Percentiles rank a stretch among this genome's conserved stretches.
These are phyloP conservation scores for Aegithalos caudatus DNA, from an alignment of 2,113 vertebrate species.

Conservation along the genomic window DNA sequence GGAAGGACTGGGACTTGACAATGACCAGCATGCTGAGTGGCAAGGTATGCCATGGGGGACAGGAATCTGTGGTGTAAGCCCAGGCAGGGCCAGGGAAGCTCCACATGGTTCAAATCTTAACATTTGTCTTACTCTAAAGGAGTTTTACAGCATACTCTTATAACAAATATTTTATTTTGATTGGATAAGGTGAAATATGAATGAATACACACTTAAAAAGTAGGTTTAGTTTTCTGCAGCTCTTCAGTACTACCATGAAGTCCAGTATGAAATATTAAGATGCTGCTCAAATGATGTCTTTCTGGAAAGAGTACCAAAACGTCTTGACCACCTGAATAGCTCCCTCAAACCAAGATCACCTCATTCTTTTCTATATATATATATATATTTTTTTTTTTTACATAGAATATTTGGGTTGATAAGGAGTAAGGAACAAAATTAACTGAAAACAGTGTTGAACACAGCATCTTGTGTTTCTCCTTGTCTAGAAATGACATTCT, in stretches of 20 bases:
- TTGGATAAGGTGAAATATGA: background rate
- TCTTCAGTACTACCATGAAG: background rate
- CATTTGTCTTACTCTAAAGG: background rate
- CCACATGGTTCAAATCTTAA: background rate
- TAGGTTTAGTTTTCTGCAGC: background rate
- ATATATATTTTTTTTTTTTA: too few relatives aligned
- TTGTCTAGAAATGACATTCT: background rate
- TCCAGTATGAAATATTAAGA: background rate
- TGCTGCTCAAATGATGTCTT: background rate
- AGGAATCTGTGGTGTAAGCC: background rate
- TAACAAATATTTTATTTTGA: background rate
- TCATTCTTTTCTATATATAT: background rate
- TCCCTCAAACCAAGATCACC: background rate
- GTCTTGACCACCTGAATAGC: background rate
- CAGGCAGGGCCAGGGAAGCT: background rate
- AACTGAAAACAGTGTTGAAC: background rate
- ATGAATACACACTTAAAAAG: background rate
- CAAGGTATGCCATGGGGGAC: background rate
- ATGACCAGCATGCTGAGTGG: background rate
- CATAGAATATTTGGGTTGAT: background rate
- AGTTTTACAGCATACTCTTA: background rate
- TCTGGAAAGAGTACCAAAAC: background rate
- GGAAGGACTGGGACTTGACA: fast-evolving
- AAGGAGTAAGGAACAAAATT: background rate
- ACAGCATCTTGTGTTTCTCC: background rate